These are phyloP conservation scores for Bombus confusus DNA, from an alignment of 1,140 invertebrate species.

Conservation along the genomic window DNA sequence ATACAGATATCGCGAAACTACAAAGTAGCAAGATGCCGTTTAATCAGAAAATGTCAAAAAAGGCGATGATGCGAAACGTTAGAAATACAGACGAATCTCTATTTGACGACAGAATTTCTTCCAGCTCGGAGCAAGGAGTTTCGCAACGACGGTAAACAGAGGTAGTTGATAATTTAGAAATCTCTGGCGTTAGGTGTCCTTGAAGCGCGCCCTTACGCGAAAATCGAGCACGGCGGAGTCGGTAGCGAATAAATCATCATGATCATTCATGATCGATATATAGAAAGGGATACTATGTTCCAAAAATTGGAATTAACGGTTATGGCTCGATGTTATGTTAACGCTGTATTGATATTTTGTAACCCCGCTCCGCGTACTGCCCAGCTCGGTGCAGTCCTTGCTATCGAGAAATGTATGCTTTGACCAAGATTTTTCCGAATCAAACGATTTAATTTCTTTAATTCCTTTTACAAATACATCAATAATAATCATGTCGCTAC, in stretches of 20 bases:
- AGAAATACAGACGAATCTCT: not conserved
- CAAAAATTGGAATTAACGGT: too few relatives aligned
- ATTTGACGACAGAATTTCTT: slow-evolving; percentile 24
- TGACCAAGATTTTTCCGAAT: rapidly evolving
- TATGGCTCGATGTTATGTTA: rapidly evolving
- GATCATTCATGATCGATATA: rapidly evolving
- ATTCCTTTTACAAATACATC: rapidly evolving
- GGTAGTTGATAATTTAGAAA: slow-evolving; percentile 38
- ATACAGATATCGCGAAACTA: not conserved
- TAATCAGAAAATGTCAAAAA: not conserved
- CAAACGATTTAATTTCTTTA: too few relatives aligned
- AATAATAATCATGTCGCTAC: rapidly evolving
- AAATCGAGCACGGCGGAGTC: not conserved
- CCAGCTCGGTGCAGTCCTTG: rapidly evolving
- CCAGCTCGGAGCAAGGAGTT: not conserved
- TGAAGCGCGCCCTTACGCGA: slow-evolving; percentile 11
- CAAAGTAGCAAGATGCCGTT: not conserved
- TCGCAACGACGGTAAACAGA: slow-evolving; percentile 10
- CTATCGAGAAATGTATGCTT: too few relatives aligned
- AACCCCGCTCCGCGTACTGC: too few relatives aligned
- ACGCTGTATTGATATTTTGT: too few relatives aligned
- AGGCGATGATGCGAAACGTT: not conserved
- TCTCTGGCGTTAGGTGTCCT: slow-evolving; percentile 16
- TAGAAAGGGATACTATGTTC: too few relatives aligned
- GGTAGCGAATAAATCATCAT: not conserved